Evolutionary conservation across 1,140 invertebrate species (phyloP).

Genomic region (Temnothorax nylanderi): DNA sequence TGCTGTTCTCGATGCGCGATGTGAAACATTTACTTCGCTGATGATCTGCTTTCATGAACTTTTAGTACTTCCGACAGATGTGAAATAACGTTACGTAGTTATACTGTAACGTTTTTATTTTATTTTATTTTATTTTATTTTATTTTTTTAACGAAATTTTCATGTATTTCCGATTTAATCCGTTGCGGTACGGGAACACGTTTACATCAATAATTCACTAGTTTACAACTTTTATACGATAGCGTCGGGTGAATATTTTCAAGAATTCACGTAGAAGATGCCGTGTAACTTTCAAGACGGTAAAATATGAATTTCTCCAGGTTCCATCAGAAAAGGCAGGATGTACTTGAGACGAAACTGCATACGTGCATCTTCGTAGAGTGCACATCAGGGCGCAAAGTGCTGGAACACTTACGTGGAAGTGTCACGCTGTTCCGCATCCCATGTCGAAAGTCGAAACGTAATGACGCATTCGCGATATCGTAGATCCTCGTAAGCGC

Average conservation of each 20-base stretch:
- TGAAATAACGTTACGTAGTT: neutral
- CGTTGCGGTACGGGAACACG: too few species aligned
- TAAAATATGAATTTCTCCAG: conserved; percentile 42
- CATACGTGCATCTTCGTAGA: conserved; percentile 31
- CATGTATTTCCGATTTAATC: conserved; percentile 20
- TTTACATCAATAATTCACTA: conserved; percentile 4
- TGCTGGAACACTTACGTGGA: conserved; percentile 32
- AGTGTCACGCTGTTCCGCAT: conserved; percentile 11
- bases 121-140: too few species aligned
- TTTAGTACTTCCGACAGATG: conserved; percentile 13
- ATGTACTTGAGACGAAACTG: conserved; percentile 34
- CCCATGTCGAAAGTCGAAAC: neutral
- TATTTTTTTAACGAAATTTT: neutral
- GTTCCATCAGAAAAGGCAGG: conserved; percentile 28
- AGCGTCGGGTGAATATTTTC: neutral
- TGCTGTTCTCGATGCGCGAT: conserved; percentile 26
- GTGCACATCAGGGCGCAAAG: conserved; percentile 28
- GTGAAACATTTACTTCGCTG: conserved; percentile 25
- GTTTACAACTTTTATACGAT: conserved; percentile 2
- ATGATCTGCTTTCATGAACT: conserved; percentile 38
- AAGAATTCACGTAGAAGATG: conserved; percentile 1
- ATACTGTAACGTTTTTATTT: neutral
- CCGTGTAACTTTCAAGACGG: conserved; percentile 24
- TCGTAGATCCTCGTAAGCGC: neutral
- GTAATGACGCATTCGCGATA: conserved; percentile 25